Percentiles rank a stretch among this genome's conserved stretches.
phyloP scores from a whole-genome alignment of 2,113 vertebrate genomes.

The Noctilio leporinus region DNA sequence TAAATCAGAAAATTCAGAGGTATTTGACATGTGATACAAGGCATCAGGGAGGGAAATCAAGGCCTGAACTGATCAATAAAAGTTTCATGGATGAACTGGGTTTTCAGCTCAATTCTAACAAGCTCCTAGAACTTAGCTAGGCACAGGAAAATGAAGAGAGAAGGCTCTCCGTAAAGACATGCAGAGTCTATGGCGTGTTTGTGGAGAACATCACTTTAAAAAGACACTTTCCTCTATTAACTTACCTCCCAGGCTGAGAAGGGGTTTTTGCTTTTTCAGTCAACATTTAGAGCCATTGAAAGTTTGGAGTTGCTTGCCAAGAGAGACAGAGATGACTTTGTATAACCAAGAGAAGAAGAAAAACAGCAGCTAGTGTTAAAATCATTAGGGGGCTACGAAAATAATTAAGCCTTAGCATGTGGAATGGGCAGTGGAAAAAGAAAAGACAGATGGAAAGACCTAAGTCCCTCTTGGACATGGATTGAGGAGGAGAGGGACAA shows the following conservation, averaged over 20 bases:
- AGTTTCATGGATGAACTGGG: neutral
- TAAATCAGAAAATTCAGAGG: neutral
- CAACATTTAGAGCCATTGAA: neutral
- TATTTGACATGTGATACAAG: neutral
- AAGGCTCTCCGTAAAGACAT: neutral
- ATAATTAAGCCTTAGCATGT: neutral
- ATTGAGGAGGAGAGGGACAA: neutral
- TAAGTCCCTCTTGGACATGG: neutral
- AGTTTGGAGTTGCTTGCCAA: neutral
- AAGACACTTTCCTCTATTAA: neutral
- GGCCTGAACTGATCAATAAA: neutral
- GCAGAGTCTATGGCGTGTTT: neutral
- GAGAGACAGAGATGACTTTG: neutral
- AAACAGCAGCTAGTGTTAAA: neutral
- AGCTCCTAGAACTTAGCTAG: neutral
- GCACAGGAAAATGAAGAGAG: neutral
- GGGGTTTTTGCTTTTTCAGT: neutral
- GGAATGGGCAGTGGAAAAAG: neutral
- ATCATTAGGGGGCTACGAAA: neutral
- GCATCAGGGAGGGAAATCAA: neutral
- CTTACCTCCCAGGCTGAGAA: neutral
- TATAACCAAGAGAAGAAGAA: neutral
- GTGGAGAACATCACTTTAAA: neutral
- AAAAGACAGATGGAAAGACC: neutral
- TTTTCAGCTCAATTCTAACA: neutral